Percentiles rank a stretch among this genome's conserved stretches.
phyloP scores from a whole-genome alignment of 1,140 invertebrate species.

The Hylyphantes graminicola region DNA sequence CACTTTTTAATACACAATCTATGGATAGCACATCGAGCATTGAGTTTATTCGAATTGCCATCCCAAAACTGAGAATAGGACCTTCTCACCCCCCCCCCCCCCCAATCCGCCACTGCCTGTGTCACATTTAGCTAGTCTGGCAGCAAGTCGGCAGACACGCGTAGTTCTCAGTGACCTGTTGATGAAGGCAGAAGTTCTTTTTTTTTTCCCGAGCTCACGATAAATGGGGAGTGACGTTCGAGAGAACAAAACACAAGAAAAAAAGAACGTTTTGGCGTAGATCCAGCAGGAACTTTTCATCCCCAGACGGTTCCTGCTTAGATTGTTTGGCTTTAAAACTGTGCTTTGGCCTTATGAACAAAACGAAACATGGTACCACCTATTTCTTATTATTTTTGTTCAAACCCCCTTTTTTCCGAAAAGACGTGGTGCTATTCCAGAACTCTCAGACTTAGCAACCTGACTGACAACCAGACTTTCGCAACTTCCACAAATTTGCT shows the following conservation, averaged over 20 bases:
- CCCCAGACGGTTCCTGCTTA: conserved; percentile 32
- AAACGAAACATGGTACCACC: conserved; percentile 46
- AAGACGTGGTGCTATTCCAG: conserved; percentile 33
- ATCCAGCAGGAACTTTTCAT: conserved; percentile 30
- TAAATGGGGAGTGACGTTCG: conserved; percentile 41
- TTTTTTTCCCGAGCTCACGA: conserved; percentile 8
- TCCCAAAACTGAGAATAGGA: background rate
- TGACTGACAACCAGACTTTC: background rate
- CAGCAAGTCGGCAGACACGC: conserved; percentile 9
- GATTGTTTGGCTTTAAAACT: conserved; percentile 32
- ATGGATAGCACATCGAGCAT: too few species aligned
- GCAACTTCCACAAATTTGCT: too few species aligned
- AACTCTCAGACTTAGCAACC: background rate
- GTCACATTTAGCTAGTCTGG: too few species aligned
- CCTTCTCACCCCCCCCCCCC: background rate
- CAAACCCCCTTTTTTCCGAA: background rate
- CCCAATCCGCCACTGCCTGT: too few species aligned
- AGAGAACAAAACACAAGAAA: conserved; percentile 1
- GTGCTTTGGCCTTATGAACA: conserved; percentile 15
- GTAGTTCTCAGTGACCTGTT: conserved; percentile 50
- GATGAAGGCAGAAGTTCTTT: conserved; percentile 26
- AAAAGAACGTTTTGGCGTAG: conserved; percentile 16
- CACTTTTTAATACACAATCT: too few species aligned
- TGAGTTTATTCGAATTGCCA: background rate
- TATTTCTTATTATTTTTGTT: background rate